Evolutionary conservation across 2,797 vertebrate genomes (phyloP).

Genomic region (Channa striata): DNA sequence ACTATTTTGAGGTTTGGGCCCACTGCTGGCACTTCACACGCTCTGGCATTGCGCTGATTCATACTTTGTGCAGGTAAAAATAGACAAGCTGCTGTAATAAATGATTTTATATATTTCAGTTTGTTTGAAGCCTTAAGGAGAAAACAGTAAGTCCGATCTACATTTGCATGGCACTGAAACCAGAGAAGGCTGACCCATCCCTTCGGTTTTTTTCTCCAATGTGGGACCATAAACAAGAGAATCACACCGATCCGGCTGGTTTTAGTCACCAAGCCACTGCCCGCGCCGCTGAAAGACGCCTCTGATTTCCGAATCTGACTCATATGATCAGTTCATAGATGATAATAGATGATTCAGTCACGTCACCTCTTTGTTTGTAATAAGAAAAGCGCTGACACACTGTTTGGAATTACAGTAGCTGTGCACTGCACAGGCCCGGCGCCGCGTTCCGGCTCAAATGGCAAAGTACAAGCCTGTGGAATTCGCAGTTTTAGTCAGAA

Average conservation of each 20-base stretch:
- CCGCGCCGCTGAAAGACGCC: constrained; percentile 23
- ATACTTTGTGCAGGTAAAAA: constrained; percentile 61
- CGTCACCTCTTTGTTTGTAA: constrained; percentile 72
- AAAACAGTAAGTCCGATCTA: neutral
- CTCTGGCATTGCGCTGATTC: constrained; percentile 61
- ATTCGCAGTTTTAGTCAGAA: constrained; percentile 30
- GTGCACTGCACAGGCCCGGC: constrained; percentile 40
- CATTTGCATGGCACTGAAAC: constrained; percentile 58
- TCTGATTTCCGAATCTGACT: constrained; percentile 36
- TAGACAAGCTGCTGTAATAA: constrained; percentile 27
- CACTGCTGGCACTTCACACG: constrained; percentile 36
- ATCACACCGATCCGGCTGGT: constrained; percentile 54
- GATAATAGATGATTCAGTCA: constrained; percentile 50
- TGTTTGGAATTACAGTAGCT: constrained; percentile 25
- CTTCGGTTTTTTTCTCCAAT: constrained; percentile 67
- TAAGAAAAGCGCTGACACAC: constrained; percentile 31
- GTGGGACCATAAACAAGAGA: constrained; percentile 70
- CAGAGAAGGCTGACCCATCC: constrained; percentile 74
- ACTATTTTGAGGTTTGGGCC: constrained; percentile 74
- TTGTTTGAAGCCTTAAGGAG: too few species aligned
- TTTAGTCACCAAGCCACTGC: constrained; percentile 42
- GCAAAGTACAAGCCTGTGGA: constrained; percentile 42
- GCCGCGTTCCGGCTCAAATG: constrained; percentile 35
- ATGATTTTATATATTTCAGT: neutral
- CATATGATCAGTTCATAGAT: constrained; percentile 17